A percentile compares a stretch with the other conserved stretches of the same genome.
Evolutionary conservation across 2,113 vertebrate species (phyloP).

Genomic region (Microtus montanus): DNA sequence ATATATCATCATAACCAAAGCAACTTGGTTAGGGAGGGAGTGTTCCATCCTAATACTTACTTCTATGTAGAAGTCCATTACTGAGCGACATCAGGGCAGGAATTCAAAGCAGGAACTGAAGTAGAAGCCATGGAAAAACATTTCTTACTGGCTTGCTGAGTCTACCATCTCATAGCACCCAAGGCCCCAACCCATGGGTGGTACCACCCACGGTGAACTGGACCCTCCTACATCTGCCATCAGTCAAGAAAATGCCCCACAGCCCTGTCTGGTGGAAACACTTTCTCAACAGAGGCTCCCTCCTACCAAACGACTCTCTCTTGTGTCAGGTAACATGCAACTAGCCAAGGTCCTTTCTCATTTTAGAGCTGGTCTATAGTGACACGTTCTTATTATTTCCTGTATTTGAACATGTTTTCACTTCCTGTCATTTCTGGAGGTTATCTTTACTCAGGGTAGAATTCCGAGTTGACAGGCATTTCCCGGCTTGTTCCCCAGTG

Average conservation of each 20-base stretch:
- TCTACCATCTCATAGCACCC: neutral
- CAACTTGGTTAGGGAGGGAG: neutral
- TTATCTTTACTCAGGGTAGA: neutral
- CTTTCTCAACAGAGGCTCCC: neutral
- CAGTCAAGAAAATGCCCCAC: neutral
- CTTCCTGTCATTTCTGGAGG: neutral
- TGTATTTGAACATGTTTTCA: neutral
- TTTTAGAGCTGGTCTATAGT: neutral
- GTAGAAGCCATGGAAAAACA: neutral
- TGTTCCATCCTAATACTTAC: neutral
- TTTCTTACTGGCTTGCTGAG: neutral
- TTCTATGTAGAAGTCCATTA: neutral
- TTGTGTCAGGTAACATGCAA: neutral
- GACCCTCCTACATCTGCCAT: neutral
- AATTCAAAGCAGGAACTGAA: neutral
- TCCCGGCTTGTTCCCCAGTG: neutral
- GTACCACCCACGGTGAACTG: neutral
- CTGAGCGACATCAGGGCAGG: neutral
- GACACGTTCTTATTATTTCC: neutral
- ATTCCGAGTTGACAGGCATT: neutral
- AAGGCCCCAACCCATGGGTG: neutral
- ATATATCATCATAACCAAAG: neutral
- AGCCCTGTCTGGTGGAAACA: too few species aligned
- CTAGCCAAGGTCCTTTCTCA: neutral
- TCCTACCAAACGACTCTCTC: neutral